Percentiles rank a stretch among this genome's conserved stretches.
Evolutionary conservation across 2,113 vertebrate species (phyloP).

Genomic region (Zapornia atra): DNA sequence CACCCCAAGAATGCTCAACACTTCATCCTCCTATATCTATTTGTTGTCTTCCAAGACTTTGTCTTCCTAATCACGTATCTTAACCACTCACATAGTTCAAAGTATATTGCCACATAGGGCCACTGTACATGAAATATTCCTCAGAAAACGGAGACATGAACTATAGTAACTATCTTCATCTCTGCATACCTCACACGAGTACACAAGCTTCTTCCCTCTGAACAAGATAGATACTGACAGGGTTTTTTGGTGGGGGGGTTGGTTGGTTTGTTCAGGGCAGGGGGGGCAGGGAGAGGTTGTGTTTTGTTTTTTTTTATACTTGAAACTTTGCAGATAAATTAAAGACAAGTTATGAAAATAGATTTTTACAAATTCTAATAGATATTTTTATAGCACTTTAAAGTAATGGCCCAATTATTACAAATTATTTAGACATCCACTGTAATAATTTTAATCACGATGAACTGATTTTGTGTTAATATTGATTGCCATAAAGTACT

Average conservation of each 20-base stretch:
- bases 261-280: not conserved
- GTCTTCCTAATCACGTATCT: not conserved
- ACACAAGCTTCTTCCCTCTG: not conserved
- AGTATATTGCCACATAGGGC: not conserved
- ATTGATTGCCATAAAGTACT: not conserved
- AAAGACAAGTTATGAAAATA: not conserved
- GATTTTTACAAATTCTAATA: not conserved
- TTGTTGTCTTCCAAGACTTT: not conserved
- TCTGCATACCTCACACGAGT: not conserved
- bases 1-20: not conserved
- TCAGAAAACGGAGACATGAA: no score
- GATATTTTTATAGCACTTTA: not conserved
- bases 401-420: not conserved
- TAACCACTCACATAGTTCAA: not conserved
- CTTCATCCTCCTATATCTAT: not conserved
- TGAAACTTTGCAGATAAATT: not conserved
- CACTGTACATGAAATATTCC: not conserved
- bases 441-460: not conserved
- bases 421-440: constrained; percentile 15
- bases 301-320: not conserved
- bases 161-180: no score
- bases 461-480: not conserved
- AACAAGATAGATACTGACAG: not conserved
- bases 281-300: no score
- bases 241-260: not conserved